Evolutionary conservation across 1,140 invertebrate species (phyloP).

Genomic region (Carposina sasakii): DNA sequence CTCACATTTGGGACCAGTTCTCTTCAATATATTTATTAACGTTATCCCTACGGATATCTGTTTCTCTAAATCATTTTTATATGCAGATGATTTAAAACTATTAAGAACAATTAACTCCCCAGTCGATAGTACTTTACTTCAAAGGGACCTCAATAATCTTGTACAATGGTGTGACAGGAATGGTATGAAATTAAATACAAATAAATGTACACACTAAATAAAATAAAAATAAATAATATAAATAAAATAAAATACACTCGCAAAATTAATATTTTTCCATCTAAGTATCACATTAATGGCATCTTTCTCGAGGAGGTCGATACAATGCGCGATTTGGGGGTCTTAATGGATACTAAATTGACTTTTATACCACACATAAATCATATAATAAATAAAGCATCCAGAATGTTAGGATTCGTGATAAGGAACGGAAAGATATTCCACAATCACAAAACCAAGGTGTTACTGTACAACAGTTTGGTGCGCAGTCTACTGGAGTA

Average conservation of each 20-base stretch:
- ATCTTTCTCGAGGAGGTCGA: slow-evolving; percentile 1
- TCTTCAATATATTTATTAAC: slow-evolving; percentile 6
- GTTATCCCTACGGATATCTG: neutral
- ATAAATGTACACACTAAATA: slow-evolving; percentile 13
- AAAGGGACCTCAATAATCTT: slow-evolving; percentile 2
- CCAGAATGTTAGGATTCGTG: slow-evolving; percentile 24
- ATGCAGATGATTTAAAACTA: slow-evolving; percentile 14
- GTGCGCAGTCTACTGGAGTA: slow-evolving; percentile 23
- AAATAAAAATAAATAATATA: no score
- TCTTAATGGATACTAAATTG: slow-evolving; percentile 17
- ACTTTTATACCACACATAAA: slow-evolving; percentile 15
- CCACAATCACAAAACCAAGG: slow-evolving; percentile 14
- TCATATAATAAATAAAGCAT: slow-evolving; percentile 2
- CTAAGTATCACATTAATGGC: neutral
- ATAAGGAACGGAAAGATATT: slow-evolving; percentile 19
- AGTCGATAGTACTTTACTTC: neutral
- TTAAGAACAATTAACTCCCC: neutral
- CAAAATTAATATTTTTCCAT: slow-evolving; percentile 2
- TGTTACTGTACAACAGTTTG: slow-evolving; percentile 14
- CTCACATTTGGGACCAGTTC: neutral
- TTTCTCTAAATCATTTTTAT: slow-evolving; percentile 12
- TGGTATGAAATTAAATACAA: slow-evolving; percentile 7
- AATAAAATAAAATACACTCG: slow-evolving; percentile 8
- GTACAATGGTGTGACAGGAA: slow-evolving; percentile 9
- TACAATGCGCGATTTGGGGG: slow-evolving; percentile 8